These are phyloP conservation scores for Varanus komodoensis DNA, from an alignment of 2,113 vertebrate genomes.

Conservation along the genomic window DNA sequence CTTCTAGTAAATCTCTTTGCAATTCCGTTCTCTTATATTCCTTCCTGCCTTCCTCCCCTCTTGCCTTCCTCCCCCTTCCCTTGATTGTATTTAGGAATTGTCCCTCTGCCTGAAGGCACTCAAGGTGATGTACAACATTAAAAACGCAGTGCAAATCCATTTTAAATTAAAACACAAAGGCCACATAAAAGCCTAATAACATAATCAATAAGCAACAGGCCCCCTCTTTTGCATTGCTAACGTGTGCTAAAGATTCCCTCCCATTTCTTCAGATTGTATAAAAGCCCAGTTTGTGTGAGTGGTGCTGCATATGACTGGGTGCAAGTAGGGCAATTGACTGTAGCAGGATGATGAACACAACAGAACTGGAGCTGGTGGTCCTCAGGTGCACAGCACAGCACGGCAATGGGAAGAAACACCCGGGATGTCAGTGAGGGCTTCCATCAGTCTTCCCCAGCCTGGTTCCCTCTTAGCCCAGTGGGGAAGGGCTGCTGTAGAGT, in stretches of 20 bases:
- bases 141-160: slow-evolving; percentile 5
- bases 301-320: not conserved
- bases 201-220: slow-evolving; percentile 10
- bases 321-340: not conserved
- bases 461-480: too few species aligned
- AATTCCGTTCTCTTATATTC: not conserved
- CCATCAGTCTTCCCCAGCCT: too few species aligned
- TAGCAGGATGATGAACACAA: not conserved
- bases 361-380: not conserved
- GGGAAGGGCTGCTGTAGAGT: too few species aligned
- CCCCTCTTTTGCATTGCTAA: not conserved
- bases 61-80: not conserved
- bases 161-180: slow-evolving; percentile 27
- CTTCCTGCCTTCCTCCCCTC: not conserved
- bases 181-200: slow-evolving; percentile 12
- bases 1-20: not conserved
- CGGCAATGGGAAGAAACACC: not conserved
- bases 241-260: not conserved
- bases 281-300: not conserved
- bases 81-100: not conserved
- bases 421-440: not conserved
- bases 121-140: slow-evolving; percentile 10
- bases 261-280: not conserved
- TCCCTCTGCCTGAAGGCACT: not conserved
- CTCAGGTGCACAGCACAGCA: not conserved